phyloP scores from a whole-genome alignment of 2,888 invertebrate genomes.

The Sclerodermus sp. region DNA sequence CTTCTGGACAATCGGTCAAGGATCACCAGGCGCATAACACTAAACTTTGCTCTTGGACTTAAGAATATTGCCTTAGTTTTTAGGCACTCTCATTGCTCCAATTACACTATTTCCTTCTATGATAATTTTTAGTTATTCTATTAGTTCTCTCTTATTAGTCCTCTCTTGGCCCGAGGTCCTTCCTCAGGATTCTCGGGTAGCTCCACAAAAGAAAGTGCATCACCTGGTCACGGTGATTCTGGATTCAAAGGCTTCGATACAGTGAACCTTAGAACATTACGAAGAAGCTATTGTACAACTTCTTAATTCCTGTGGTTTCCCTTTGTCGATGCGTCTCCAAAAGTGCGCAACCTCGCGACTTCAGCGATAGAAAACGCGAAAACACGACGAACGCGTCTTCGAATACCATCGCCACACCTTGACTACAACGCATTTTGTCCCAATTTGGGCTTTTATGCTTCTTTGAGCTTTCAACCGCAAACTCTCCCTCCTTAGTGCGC shows the following conservation, averaged over 20 bases:
- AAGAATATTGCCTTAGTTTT: too few species aligned
- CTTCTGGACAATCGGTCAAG: too few species aligned
- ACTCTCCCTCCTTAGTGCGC: too few species aligned
- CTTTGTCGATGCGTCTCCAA: conserved; percentile 80
- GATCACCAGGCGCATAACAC: too few species aligned
- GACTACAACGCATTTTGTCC: conserved; percentile 48
- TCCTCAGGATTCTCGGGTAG: conserved; percentile 17
- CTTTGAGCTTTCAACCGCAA: too few species aligned
- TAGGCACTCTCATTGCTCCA: too few species aligned
- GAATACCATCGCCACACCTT: conserved; percentile 54
- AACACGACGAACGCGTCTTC: conserved; percentile 55
- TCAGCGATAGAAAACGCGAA: conserved; percentile 53
- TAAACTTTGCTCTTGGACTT: too few species aligned
- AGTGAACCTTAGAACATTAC: conserved; percentile 74
- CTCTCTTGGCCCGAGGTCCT: neutral
- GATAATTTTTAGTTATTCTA: too few species aligned
- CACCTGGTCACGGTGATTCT: conserved; percentile 25
- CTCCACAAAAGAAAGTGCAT: conserved; percentile 27
- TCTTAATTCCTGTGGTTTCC: conserved; percentile 83
- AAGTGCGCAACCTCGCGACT: conserved; percentile 62
- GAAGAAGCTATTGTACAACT: conserved; percentile 84
- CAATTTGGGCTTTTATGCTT: neutral
- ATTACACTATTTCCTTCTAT: too few species aligned
- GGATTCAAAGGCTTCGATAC: conserved; percentile 16
- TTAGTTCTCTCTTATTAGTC: too few species aligned